A percentile compares a stretch with the other conserved stretches of the same genome.
These are phyloP conservation scores for Furcula furcula DNA, from an alignment of 2,888 invertebrate genomes.

Conservation along the genomic window DNA sequence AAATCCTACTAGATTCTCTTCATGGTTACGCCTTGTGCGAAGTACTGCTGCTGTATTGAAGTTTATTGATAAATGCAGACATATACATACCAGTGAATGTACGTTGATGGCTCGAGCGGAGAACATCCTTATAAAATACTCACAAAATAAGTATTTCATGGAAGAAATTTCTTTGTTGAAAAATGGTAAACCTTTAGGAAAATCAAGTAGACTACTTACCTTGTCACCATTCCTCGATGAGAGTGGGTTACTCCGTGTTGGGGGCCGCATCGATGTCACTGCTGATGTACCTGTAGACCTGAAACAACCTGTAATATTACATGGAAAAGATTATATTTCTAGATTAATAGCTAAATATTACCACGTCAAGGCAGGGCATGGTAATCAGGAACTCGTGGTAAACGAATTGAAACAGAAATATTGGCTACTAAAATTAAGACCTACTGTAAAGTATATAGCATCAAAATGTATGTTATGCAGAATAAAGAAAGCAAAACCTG, in stretches of 20 bases:
- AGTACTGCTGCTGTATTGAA: conserved; percentile 1
- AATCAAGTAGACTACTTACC: conserved; percentile 1
- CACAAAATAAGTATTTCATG: conserved; percentile 1
- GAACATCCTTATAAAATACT: neutral
- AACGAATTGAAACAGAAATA: conserved; percentile 24
- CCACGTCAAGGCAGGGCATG: conserved; percentile 11
- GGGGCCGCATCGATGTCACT: conserved; percentile 14
- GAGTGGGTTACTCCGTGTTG: conserved; percentile 9
- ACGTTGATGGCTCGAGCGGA: conserved; percentile 3
- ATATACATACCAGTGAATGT: neutral
- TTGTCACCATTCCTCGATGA: conserved; percentile 12
- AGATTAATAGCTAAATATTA: conserved; percentile 11
- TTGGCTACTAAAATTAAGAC: conserved; percentile 19
- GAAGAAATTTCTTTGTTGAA: neutral
- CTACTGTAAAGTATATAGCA: conserved; percentile 9
- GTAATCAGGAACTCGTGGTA: conserved; percentile 14
- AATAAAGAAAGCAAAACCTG: too few species aligned
- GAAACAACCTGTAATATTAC: conserved; percentile 14
- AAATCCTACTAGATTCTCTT: conserved; percentile 3
- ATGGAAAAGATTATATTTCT: conserved; percentile 7
- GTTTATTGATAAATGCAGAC: too few species aligned
- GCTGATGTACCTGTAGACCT: conserved; percentile 2
- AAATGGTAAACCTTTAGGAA: neutral
- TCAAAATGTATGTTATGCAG: conserved; percentile 5
- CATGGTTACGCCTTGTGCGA: conserved; percentile 5